A percentile compares a stretch with the other conserved stretches of the same genome.
These are phyloP conservation scores for Parotocinclus haroldoi DNA, from an alignment of 2,797 vertebrate genomes.

Conservation along the genomic window DNA sequence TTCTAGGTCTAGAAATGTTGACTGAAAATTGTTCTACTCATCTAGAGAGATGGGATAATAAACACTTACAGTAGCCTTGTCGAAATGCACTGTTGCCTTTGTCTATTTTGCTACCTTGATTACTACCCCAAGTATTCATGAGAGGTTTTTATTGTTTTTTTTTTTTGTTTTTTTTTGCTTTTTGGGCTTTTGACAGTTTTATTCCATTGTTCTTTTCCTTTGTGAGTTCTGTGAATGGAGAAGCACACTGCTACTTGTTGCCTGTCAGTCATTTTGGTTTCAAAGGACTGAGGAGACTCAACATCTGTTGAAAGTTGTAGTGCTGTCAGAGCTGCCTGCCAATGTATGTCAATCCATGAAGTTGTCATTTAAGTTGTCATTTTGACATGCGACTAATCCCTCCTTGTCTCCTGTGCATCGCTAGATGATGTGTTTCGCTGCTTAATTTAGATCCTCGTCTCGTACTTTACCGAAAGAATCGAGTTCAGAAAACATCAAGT, in stretches of 20 bases:
- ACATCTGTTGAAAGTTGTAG: conserved; percentile 48
- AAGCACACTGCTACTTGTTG: conserved; percentile 51
- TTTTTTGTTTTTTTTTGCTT: conserved; percentile 9
- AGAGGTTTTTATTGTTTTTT: conserved; percentile 22
- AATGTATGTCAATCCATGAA: conserved; percentile 45
- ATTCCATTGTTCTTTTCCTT: conserved; percentile 47
- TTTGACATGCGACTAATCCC: conserved; percentile 47
- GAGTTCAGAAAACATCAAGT: not conserved
- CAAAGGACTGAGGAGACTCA: conserved; percentile 45
- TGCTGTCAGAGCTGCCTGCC: conserved; percentile 52
- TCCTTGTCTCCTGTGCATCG: conserved; percentile 36
- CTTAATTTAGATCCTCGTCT: conserved; percentile 28
- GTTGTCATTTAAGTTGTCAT: conserved; percentile 53
- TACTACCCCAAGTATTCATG: conserved; percentile 42
- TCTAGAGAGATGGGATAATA: conserved; percentile 24
- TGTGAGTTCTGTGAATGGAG: conserved; percentile 50
- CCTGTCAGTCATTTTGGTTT: conserved; percentile 46
- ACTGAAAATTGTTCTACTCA: conserved; percentile 16
- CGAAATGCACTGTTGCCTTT: conserved; percentile 25
- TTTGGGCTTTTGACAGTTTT: conserved; percentile 44
- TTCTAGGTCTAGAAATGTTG: conserved; percentile 8
- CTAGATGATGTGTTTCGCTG: conserved; percentile 11
- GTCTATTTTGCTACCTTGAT: conserved; percentile 47
- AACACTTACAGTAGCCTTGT: conserved; percentile 24
- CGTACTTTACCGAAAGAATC: conserved; percentile 21